Conservation (phyloP, 2,113 vertebrate species). For the Tringa solitaria region DNA sequence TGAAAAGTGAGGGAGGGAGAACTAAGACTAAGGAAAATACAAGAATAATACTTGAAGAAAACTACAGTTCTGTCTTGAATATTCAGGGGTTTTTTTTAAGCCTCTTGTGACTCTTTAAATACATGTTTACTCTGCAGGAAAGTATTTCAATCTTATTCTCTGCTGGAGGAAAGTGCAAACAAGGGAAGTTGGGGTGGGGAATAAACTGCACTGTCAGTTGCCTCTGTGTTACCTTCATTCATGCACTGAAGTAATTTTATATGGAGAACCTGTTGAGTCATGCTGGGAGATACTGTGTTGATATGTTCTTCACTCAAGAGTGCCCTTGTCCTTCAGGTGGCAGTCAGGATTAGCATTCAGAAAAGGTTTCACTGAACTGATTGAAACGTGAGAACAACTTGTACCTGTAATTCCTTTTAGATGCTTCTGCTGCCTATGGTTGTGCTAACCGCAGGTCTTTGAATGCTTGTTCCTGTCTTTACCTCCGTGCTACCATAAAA, state of each 20-base stretch:
- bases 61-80: not conserved
- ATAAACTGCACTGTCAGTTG: not conserved
- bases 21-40: not conserved
- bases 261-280: not conserved
- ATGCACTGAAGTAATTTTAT: not conserved
- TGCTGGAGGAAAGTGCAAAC: not conserved
- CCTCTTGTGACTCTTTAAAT: not conserved
- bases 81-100: not conserved
- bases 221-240: not conserved
- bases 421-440: not conserved
- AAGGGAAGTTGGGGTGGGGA: not conserved
- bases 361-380: not conserved
- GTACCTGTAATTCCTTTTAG: not conserved
- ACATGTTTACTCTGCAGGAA: not conserved
- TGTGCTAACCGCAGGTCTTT: not conserved
- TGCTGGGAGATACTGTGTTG: not conserved
- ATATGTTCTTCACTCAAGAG: not conserved
- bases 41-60: not conserved
- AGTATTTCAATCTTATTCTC: not conserved
- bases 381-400: accelerated
- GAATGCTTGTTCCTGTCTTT: not conserved
- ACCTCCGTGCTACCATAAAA: not conserved
- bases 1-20: not conserved
- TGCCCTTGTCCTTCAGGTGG: not conserved
- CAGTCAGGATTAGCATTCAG: not conserved